phyloP scores from a whole-genome alignment of 2,113 vertebrate genomes.

The Seriola quinqueradiata region DNA sequence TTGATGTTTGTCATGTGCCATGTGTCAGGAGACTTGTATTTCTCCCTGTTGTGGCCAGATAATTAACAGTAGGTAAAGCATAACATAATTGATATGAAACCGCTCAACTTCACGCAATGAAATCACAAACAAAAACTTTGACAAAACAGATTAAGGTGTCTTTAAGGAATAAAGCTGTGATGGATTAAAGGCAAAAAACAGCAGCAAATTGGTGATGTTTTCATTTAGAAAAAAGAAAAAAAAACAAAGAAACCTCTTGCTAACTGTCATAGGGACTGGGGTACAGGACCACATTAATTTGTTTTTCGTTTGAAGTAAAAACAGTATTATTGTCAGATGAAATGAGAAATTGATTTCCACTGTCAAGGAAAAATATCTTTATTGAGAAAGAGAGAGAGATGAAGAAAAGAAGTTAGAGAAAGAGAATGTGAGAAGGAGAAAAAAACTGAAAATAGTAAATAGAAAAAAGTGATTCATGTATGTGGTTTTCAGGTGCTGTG shows the following conservation, averaged over 20 bases:
- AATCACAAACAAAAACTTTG: slow-evolving; percentile 21
- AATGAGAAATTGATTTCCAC: slow-evolving; percentile 67
- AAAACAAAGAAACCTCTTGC: slow-evolving; percentile 23
- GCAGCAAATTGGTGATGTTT: slow-evolving; percentile 24
- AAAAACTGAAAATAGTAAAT: neutral
- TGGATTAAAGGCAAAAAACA: slow-evolving; percentile 16
- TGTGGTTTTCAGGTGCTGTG: slow-evolving; percentile 4
- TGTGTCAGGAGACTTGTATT: neutral
- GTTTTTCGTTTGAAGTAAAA: slow-evolving; percentile 47
- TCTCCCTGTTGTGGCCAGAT: slow-evolving; percentile 15
- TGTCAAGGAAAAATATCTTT: slow-evolving; percentile 53
- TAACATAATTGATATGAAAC: slow-evolving; percentile 11
- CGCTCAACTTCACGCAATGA: slow-evolving; percentile 13
- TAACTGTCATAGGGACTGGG: slow-evolving; percentile 23
- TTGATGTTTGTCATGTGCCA: neutral
- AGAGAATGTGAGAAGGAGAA: slow-evolving; percentile 5
- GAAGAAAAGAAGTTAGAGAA: neutral
- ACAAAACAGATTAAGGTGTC: slow-evolving; percentile 20
- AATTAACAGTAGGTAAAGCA: slow-evolving; percentile 17
- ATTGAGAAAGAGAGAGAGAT: slow-evolving; percentile 27
- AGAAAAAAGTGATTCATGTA: slow-evolving; percentile 6
- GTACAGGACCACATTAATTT: slow-evolving; percentile 34
- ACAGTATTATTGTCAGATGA: slow-evolving; percentile 57
- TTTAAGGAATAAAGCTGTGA: slow-evolving; percentile 49
- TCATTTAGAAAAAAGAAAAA: slow-evolving; percentile 21